A percentile compares a stretch with the other conserved stretches of the same genome.
These are phyloP conservation scores for Hirtodrosophila trivittata DNA, from an alignment of 2,888 invertebrate species.

Conservation along the genomic window DNA sequence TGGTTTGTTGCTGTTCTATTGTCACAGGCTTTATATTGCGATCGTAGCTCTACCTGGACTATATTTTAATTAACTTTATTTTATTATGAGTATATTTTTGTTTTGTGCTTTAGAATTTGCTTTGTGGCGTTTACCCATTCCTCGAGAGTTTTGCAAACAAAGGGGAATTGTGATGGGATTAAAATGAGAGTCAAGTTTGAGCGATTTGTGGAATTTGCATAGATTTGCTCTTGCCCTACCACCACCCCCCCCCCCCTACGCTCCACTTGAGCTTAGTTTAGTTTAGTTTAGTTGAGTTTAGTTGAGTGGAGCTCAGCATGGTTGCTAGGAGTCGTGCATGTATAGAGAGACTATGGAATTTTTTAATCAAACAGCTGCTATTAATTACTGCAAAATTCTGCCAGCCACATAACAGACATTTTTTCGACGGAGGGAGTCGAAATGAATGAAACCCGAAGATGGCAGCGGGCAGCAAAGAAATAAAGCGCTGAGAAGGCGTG, in stretches of 20 bases:
- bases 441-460: constrained; percentile 64
- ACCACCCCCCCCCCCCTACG: too few relatives aligned
- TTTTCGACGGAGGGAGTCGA: constrained; percentile 68
- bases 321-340: neutral
- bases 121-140: too few relatives aligned
- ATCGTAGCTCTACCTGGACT: too few relatives aligned
- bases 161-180: constrained; percentile 1
- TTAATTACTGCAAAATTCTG: constrained; percentile 82
- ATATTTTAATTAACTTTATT: too few relatives aligned
- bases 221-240: constrained; percentile 53
- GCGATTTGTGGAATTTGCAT: constrained; percentile 63
- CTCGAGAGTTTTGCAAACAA: too few relatives aligned
- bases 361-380: constrained; percentile 83
- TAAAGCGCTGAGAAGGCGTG: constrained; percentile 54
- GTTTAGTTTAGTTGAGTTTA: neutral
- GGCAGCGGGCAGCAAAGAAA: constrained; percentile 37
- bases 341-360: constrained; percentile 68
- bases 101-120: too few relatives aligned
- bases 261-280: neutral
- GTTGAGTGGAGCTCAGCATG: constrained; percentile 4
- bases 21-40: too few relatives aligned
- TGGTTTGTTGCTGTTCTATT: too few relatives aligned
- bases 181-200: constrained; percentile 30
- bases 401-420: constrained; percentile 81
- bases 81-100: too few relatives aligned